A percentile compares a stretch with the other conserved stretches of the same genome.
Evolutionary conservation across 2,888 invertebrate genomes (phyloP).

Genomic region (Andrena dorsata): DNA sequence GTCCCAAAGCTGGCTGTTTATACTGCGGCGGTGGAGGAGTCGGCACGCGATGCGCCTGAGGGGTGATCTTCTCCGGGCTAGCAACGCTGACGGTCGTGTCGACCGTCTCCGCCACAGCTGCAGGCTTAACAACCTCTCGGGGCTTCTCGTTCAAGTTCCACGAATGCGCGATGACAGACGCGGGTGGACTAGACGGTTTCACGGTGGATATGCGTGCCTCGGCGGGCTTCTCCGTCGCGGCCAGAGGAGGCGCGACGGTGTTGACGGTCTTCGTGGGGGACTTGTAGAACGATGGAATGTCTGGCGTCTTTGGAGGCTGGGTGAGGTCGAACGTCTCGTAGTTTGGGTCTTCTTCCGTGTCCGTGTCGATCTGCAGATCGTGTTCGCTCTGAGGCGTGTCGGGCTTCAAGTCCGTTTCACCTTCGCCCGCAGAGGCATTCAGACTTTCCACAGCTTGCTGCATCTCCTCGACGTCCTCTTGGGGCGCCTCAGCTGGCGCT

Average conservation of each 20-base stretch:
- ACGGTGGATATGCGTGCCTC: constrained; percentile 69
- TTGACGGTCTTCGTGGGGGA: constrained; percentile 81
- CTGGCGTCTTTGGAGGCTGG: constrained; percentile 87
- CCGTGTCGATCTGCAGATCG: constrained; percentile 94
- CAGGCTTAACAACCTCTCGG: constrained; percentile 80
- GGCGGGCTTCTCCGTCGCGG: constrained; percentile 67
- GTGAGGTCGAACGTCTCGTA: constrained; percentile 86
- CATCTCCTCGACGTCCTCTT: constrained; percentile 93
- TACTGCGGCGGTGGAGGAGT: constrained; percentile 72
- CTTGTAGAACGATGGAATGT: constrained; percentile 86
- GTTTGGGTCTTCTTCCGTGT: constrained; percentile 90
- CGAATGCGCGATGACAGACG: constrained; percentile 87
- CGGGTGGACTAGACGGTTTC: constrained; percentile 81
- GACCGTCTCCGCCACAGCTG: constrained; percentile 67
- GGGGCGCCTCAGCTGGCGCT: constrained; percentile 87
- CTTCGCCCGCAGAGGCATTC: constrained; percentile 87
- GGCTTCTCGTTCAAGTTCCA: constrained; percentile 86
- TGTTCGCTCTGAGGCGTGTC: constrained; percentile 94
- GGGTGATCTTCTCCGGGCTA: constrained; percentile 70
- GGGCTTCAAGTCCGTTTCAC: constrained; percentile 88
- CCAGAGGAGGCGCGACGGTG: constrained; percentile 44
- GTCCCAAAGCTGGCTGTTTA: constrained; percentile 73
- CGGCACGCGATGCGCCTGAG: constrained; percentile 60
- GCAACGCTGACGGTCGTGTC: constrained; percentile 70
- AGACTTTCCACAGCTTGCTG: constrained; percentile 93